A percentile compares a stretch with the other conserved stretches of the same genome.
These are phyloP conservation scores for Thryonomys swinderianus DNA, from an alignment of 2,113 vertebrate species.

Conservation along the genomic window DNA sequence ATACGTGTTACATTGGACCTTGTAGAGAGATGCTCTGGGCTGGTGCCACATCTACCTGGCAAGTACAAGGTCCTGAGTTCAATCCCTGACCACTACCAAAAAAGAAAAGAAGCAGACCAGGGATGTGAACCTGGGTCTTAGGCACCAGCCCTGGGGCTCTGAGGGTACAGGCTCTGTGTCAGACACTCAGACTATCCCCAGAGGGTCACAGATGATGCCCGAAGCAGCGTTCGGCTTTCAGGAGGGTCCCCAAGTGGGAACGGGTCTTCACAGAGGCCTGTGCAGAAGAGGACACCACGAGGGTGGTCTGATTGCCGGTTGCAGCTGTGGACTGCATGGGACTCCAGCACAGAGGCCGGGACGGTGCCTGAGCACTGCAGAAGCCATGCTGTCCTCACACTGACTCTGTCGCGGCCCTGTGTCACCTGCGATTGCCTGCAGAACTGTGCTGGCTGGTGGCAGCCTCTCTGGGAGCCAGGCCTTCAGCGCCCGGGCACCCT, in stretches of 20 bases:
- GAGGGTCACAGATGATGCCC: background rate
- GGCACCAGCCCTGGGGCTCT: background rate
- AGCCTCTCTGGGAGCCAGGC: background rate
- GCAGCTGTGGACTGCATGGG: background rate
- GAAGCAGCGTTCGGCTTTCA: background rate
- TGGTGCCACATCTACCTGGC: too few species aligned
- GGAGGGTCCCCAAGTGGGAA: too few species aligned
- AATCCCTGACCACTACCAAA: too few species aligned
- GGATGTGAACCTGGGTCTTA: background rate
- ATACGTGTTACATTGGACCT: too few species aligned
- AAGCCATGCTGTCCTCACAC: background rate
- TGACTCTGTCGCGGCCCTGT: background rate
- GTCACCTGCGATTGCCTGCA: background rate
- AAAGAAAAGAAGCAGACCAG: too few species aligned
- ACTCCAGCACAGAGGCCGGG: background rate
- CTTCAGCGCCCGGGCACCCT: background rate
- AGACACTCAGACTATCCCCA: background rate
- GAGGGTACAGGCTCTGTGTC: background rate
- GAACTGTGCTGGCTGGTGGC: background rate
- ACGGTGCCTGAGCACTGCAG: background rate
- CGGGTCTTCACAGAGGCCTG: background rate
- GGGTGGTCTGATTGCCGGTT: background rate
- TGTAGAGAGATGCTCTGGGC: too few species aligned
- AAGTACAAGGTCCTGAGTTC: too few species aligned
- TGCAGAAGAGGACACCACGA: too few species aligned